A percentile compares a stretch with the other conserved stretches of the same genome.
phyloP scores from a whole-genome alignment of 2,888 invertebrate species.

The Rotaria sp. region DNA sequence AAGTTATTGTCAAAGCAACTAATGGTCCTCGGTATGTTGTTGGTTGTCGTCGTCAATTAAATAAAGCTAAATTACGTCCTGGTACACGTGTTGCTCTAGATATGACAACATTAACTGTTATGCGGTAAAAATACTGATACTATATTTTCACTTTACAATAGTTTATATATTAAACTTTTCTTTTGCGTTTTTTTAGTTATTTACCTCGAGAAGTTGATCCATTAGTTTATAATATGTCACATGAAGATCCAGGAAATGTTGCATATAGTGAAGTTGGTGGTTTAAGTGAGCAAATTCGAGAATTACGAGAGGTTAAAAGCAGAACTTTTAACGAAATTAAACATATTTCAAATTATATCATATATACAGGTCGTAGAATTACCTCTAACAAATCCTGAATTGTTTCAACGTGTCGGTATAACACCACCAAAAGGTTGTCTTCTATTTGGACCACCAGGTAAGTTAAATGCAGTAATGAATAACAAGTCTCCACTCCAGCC shows the following conservation, averaged over 20 bases:
- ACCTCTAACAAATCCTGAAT: slow-evolving; percentile 54
- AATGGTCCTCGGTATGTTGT: slow-evolving; percentile 98
- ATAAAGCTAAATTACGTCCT: slow-evolving; percentile 85
- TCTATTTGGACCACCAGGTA: slow-evolving; percentile 83
- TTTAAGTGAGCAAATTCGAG: slow-evolving; percentile 90
- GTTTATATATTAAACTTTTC: slow-evolving; percentile 22
- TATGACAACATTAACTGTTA: slow-evolving; percentile 98
- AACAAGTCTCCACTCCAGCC: no score
- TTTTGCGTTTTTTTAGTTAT: slow-evolving; percentile 58
- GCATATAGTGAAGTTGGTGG: slow-evolving; percentile 93
- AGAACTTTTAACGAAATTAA: no score
- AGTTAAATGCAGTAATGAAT: no score
- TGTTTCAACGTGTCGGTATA: slow-evolving; percentile 79
- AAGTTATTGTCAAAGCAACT: slow-evolving; percentile 96
- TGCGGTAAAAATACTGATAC: slow-evolving; percentile 62
- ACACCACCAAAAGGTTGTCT: slow-evolving; percentile 99
- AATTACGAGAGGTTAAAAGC: slow-evolving; percentile 74
- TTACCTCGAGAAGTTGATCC: slow-evolving; percentile 95
- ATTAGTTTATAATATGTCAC: slow-evolving; percentile 97
- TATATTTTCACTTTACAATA: no score
- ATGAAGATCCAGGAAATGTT: slow-evolving; percentile 94
- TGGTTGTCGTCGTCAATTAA: slow-evolving; percentile 88
- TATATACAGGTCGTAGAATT: slow-evolving; percentile 71
- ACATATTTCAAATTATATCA: slow-evolving; percentile 45
- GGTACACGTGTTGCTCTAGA: slow-evolving; percentile 95